Conservation (phyloP, 2,113 vertebrate genomes). For the Epinephelus cyanopodus region DNA sequence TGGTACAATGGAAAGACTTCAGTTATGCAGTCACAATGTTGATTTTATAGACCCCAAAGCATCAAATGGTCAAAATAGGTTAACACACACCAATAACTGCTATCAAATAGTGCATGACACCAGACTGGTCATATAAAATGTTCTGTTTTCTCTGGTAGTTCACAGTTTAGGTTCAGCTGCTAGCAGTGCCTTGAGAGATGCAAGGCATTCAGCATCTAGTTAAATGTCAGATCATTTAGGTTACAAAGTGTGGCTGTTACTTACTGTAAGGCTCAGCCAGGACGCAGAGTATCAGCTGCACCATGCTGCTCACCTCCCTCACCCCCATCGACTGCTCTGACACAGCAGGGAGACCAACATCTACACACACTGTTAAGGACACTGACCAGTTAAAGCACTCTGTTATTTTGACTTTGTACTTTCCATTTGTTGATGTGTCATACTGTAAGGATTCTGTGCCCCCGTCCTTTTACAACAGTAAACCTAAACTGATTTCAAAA, state of each 20-base stretch:
- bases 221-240: neutral
- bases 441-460: neutral
- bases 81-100: neutral
- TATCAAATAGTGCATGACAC: neutral
- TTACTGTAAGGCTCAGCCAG: constrained; percentile 91
- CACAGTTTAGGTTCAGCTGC: neutral
- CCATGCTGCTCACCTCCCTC: constrained; percentile 93
- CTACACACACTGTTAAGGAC: constrained; percentile 80
- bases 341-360: constrained; percentile 88
- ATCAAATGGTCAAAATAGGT: neutral
- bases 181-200: too few relatives aligned
- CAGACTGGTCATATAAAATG: neutral
- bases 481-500: neutral
- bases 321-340: constrained; percentile 89
- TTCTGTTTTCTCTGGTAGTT: neutral
- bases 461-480: neutral
- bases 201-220: neutral
- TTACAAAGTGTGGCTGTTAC: constrained; percentile 52
- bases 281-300: constrained; percentile 88
- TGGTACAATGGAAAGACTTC: neutral
- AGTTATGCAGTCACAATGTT: neutral
- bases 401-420: neutral
- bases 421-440: neutral
- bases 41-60: constrained; percentile 8
- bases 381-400: neutral